Evolutionary conservation across 2,113 vertebrate species (phyloP).

Genomic region (Pelmatolapia mariae): DNA sequence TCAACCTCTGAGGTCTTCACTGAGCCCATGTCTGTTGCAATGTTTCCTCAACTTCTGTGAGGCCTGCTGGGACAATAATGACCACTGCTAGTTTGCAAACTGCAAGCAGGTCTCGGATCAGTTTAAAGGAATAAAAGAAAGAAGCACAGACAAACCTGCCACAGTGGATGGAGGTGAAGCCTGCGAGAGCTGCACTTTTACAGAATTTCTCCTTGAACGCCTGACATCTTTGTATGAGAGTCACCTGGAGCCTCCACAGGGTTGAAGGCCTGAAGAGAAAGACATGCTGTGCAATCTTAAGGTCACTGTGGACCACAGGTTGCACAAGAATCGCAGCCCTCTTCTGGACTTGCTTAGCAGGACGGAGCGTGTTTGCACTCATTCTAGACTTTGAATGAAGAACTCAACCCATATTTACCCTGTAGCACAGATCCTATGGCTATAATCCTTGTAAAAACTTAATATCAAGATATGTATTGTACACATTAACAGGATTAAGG

Average conservation of each 20-base stretch:
- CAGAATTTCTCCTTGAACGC: not conserved
- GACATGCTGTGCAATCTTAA: not conserved
- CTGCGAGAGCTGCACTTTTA: not conserved
- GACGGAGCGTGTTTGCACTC: too few relatives aligned
- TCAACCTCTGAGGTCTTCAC: not conserved
- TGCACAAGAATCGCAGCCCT: not conserved
- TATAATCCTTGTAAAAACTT: not conserved
- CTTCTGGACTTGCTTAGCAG: not conserved
- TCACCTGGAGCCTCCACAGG: not conserved
- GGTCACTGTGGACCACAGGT: not conserved
- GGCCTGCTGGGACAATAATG: not conserved
- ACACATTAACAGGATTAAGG: not conserved
- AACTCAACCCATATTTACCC: not conserved
- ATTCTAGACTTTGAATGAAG: not conserved
- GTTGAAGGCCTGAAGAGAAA: not conserved
- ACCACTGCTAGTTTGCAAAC: not conserved
- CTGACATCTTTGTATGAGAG: not conserved
- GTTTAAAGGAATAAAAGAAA: not conserved
- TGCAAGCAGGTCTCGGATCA: not conserved
- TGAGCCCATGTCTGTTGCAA: not conserved
- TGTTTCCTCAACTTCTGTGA: not conserved
- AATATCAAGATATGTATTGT: not conserved
- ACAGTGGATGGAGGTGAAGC: not conserved
- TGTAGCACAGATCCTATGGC: not conserved
- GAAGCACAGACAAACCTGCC: not conserved